A percentile compares a stretch with the other conserved stretches of the same genome.
Evolutionary conservation across 2,113 vertebrate species (phyloP).

Genomic region (Hirundichthys speculiger): DNA sequence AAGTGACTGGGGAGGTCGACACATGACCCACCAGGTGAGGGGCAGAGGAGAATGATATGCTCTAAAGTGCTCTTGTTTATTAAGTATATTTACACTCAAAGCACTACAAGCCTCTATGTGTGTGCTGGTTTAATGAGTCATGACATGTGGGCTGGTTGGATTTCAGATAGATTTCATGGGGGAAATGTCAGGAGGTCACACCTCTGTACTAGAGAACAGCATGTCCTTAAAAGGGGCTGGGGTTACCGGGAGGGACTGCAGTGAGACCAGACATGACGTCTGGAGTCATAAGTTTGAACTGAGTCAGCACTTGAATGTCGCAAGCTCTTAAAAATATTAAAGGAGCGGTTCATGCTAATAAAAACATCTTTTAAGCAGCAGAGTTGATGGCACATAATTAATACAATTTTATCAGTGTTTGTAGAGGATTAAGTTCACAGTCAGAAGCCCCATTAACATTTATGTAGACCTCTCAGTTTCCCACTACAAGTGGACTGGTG

Average conservation of each 20-base stretch:
- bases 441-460: conserved; percentile 4
- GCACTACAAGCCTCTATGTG: conserved; percentile 10
- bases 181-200: conserved; percentile 65
- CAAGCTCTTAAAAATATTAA: conserved; percentile 9
- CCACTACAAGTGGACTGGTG: background rate
- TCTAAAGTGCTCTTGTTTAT: conserved; percentile 16
- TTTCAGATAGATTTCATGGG: conserved; percentile 53
- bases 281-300: conserved; percentile 30
- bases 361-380: conserved; percentile 2
- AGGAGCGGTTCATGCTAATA: background rate
- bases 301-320: background rate
- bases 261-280: conserved; percentile 26
- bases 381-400: conserved; percentile 2
- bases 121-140: conserved; percentile 43
- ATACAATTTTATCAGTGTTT: conserved; percentile 19
- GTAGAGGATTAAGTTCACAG: conserved; percentile 12
- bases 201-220: conserved; percentile 38
- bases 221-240: conserved; percentile 37
- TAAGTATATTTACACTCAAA: conserved; percentile 45
- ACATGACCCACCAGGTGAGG: conserved; percentile 11
- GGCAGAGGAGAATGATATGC: background rate
- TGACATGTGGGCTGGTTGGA: conserved; percentile 40
- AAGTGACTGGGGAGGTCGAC: too few relatives aligned
- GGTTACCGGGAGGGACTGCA: conserved; percentile 18
- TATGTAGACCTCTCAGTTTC: conserved; percentile 22